phyloP scores from a whole-genome alignment of 2,888 invertebrate genomes.

The Laothoe populi region DNA sequence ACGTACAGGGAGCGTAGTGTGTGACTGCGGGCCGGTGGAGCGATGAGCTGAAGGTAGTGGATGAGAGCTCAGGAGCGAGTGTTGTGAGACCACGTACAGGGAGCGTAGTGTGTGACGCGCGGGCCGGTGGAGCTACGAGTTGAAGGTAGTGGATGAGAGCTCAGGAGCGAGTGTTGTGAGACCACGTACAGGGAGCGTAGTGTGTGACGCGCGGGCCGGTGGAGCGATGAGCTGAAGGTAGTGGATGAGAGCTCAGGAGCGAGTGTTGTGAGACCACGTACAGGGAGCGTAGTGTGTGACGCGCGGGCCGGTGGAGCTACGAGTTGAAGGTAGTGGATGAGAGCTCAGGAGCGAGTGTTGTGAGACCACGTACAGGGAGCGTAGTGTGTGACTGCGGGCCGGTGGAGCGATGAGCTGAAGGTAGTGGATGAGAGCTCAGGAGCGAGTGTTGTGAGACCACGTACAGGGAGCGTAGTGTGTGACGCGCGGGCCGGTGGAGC shows the following conservation, averaged over 20 bases:
- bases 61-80: not conserved
- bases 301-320: too few species aligned
- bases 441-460: too few species aligned
- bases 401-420: too few species aligned
- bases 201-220: slow-evolving; percentile 11
- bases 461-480: slow-evolving; percentile 10
- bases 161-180: slow-evolving; percentile 16
- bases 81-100: not conserved
- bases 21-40: too few species aligned
- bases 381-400: not conserved
- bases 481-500: too few species aligned
- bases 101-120: slow-evolving; percentile 4
- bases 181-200: not conserved
- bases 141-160: slow-evolving; percentile 13
- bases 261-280: too few species aligned
- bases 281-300: too few species aligned
- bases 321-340: too few species aligned
- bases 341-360: slow-evolving; percentile 16
- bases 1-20: slow-evolving; percentile 8
- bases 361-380: slow-evolving; percentile 13
- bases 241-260: too few species aligned
- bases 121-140: slow-evolving; percentile 14
- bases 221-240: slow-evolving; percentile 17
- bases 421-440: slow-evolving; percentile 5
- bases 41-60: not conserved